Conservation (phyloP, 2,888 invertebrate genomes). For the Halictus quadricinctus region DNA sequence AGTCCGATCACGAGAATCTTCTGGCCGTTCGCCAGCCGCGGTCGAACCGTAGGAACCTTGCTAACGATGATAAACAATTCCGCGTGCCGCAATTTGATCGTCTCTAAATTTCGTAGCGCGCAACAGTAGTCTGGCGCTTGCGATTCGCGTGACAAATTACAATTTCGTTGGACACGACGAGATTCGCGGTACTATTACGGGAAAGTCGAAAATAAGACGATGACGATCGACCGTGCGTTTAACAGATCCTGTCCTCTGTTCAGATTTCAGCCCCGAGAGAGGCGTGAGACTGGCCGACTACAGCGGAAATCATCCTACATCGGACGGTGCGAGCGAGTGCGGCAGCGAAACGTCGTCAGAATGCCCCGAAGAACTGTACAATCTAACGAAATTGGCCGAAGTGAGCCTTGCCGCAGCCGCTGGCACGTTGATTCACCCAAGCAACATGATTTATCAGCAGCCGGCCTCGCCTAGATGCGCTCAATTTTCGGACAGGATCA, state of each 20-base stretch:
- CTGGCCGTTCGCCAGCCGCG: constrained; percentile 51
- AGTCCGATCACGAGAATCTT: constrained; percentile 42
- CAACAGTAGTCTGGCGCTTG: background rate
- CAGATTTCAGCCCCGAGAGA: constrained; percentile 78
- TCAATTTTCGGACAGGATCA: constrained; percentile 57
- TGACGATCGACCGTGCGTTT: background rate
- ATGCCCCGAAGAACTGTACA: constrained; percentile 87
- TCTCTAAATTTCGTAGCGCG: constrained; percentile 17
- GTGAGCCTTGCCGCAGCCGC: constrained; percentile 87
- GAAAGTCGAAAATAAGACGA: background rate
- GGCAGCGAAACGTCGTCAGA: constrained; percentile 81
- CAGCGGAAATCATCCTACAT: constrained; percentile 78
- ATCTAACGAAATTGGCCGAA: constrained; percentile 89
- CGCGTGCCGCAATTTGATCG: constrained; percentile 31
- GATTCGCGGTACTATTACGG: background rate
- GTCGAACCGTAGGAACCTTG: constrained; percentile 34
- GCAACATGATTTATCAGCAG: constrained; percentile 72
- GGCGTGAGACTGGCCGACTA: constrained; percentile 77
- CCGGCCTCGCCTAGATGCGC: constrained; percentile 68
- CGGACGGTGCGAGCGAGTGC: constrained; percentile 81
- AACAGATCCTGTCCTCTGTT: constrained; percentile 13
- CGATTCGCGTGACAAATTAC: background rate
- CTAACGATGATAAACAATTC: constrained; percentile 51
- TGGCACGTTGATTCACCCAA: constrained; percentile 83
- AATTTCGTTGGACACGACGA: background rate